Base-by-base conservation (phyloP, 2,113 vertebrate genomes). In the Hiodon tergisus region DNA sequence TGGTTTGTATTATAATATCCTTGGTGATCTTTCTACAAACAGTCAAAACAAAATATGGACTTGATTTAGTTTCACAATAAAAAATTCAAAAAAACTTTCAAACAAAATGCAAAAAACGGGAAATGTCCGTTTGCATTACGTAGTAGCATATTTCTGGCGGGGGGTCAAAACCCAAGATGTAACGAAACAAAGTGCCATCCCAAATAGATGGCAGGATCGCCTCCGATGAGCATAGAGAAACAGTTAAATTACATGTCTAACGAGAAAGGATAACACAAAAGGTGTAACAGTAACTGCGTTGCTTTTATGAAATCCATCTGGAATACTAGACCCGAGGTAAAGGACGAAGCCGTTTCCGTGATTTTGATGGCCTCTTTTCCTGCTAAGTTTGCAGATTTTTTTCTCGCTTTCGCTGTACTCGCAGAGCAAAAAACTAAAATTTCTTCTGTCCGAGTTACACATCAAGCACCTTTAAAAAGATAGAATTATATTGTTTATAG, bases 301-400 rank as follows among this genome's bases (percentile, higher is more conserved):
- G 81, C 80, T 75, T 80, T 81, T 55, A 86, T 85, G 73, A 86
- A 87, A 87, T 85, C 86, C 87, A 89, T 89, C 71, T 69, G 78
- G 60, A 61, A 71, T 52, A 16, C 79, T 68, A 77, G 79, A 71
- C 62, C 68, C 74, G 48, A 78, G 78, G 71, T 65, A 79, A 77
- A 72, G 77, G 61, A 80, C 52, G 50, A 76, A 54, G 69, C 76
- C 78, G 78, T 84, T 87, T 89, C 85, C 86, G 85, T 87, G 81
- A 85, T 83, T 83, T 73, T 79, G 75, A 84, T 66, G 76, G 79
- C 75, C 73, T 71, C 81, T 83, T 82, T 89, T 89, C 87, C 81
- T 89, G 90, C 84, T 84, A 86, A 83, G 3, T 85, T 82, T 85
- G 86, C 87, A 87, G 81, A 81, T 86, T 87, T 84, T 47, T 51